Base-by-base conservation (phyloP, 2,113 vertebrate genomes). In the Mohoua ochrocephala region DNA sequence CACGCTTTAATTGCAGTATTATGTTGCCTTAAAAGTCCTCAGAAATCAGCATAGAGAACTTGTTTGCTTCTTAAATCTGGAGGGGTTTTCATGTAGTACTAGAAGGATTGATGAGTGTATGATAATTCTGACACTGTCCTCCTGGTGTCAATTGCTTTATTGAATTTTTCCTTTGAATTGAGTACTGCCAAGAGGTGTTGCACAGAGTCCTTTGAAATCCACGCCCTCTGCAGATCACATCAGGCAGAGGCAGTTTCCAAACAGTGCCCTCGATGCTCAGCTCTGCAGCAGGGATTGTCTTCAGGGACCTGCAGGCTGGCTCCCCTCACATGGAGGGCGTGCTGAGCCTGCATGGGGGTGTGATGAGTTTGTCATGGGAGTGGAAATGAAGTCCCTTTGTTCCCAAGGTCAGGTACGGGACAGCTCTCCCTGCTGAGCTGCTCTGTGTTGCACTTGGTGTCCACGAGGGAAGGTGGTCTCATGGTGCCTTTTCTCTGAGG, bases 211-310 rank as follows among this genome's bases (percentile, higher is more conserved):
- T 78, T 18, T n/a, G 73, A 16, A 57, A 24, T 26, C 15, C n/a
- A 1, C 7, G 2, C 49, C 39, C 44, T 75, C 7, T 49, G 18
- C 4, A 56, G 73, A 5, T 15, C 1, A 0, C 13, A 1, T 1
- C 14, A 4, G 73, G 35, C 76, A 16, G 33, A 1, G 42, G 76
- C 68, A n/a, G 20, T 53, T 49, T 23, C 31, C 57, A 8, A 8
- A 35, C 2, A 26, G 22, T 23, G 3, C 52, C 22, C 3, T 27
- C 3, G 0, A 2, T 22, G 31, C 61, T 16, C 1, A 1, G 60
- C 42, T 33, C 3, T 35, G 31, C 45, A 8, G 73, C 76, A 27
- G 27, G 39, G 56, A 6, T 71, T 63, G 50, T 8, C 41, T 71
- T 23, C 7, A n/a, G 69, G 60, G 47, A 15, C 20, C 39, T 13